Evolutionary conservation across 2,888 invertebrate species (phyloP), one percentile per base, ranked within the genome.

Genomic region (Amiota minor): DNA sequence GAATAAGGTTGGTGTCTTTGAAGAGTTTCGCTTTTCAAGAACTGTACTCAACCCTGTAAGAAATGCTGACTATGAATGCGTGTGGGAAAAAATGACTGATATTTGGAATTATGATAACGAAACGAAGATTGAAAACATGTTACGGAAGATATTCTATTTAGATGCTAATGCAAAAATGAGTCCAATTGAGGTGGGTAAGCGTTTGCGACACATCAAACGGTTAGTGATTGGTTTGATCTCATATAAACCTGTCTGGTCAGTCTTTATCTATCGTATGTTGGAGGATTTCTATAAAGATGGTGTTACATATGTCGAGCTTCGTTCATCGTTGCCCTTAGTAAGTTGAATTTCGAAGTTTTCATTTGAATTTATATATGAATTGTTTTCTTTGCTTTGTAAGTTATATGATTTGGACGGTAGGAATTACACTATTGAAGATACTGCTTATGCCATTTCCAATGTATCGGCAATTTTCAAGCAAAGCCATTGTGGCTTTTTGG

Each of bases 401-500:
- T 84, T 93, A 0, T 95, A 94, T 77, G 93, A 94, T 75, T 84
- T 94, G 46, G 90, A 93, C 72, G 94, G 93, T 0, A 92, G 90
- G 0, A 80, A 83, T 0, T 92, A 92, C 76, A 90, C 89, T 6
- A 88, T 90, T 0, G 35, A 91, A 1, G 91, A 94, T 56, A 91
- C 92, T 1, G 91, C 92, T 0, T 89, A 89, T 74, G 86, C 78
- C 92, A 6, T 93, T 92, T 73, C 90, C 90, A 76, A 89, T 91
- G 76, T 88, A 90, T 0, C 90, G 91, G 9, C 90, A 91, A 1
- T 90, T 90, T 78, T 95, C 93, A 80, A 85, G 89, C 20, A 84
- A 82, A 11, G 90, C 20, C 88, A 94, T 85, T 92, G 92, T 0
- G 92, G 92, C 76, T 94, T 94, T 75, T 82, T 92, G 50, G 95